Evolutionary conservation across 92 coral and sea anemone genomes (phyloP).

Genomic region (Phymanthus crucifer): DNA sequence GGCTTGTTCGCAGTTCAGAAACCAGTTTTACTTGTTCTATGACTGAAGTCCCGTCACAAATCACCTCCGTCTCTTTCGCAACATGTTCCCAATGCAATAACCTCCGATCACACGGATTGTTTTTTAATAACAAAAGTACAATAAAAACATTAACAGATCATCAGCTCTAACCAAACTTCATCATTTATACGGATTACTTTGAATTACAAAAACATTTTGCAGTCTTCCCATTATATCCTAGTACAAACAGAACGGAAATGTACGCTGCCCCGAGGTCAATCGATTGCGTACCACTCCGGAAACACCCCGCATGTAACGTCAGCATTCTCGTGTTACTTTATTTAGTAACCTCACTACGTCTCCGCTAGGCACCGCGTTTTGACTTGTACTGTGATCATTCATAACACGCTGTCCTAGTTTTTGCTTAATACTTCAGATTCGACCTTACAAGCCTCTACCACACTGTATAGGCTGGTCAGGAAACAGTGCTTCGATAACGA

Average conservation of each 20-base stretch:
- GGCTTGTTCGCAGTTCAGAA: neutral
- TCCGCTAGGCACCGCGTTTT: neutral
- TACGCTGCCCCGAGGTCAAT: neutral
- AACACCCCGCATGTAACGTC: neutral
- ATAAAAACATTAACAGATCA: neutral
- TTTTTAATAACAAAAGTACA: neutral
- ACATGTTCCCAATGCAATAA: neutral
- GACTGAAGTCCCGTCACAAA: neutral
- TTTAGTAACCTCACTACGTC: neutral
- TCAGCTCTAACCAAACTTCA: neutral
- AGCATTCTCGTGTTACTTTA: neutral
- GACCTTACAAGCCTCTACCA: too few relatives aligned
- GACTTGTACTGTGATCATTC: neutral
- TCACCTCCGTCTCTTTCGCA: neutral
- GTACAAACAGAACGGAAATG: neutral
- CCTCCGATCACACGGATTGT: neutral
- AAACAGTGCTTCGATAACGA: neutral
- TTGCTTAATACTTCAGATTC: too few relatives aligned
- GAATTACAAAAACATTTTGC: neutral
- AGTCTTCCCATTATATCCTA: neutral
- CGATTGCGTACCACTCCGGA: neutral
- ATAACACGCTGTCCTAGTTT: neutral
- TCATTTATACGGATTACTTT: neutral
- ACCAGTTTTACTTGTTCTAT: neutral
- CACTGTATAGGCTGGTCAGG: too few relatives aligned